Base-by-base conservation (phyloP, 2,888 invertebrate species). In the Disparrhopalites patrizii region DNA sequence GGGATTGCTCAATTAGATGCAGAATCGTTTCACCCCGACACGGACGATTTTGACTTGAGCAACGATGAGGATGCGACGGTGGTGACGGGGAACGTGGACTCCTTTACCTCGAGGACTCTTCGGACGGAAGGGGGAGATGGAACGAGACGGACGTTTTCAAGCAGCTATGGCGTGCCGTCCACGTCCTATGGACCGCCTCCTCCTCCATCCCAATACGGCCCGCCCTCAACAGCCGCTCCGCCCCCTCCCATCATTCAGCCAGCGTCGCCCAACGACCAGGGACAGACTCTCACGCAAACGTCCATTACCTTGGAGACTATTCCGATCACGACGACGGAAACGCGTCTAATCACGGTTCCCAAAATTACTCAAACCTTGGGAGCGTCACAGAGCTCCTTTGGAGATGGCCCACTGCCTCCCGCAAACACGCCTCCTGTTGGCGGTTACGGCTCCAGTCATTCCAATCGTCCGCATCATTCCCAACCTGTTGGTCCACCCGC, bases 281-380 rank as follows among this genome's bases (percentile, higher is more conserved):
- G 47, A 28, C 54, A 54, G 15, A 13, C 57, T 20, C 55, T 55
- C 7, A 56, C 62, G 8, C 56, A 56, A 43, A 68, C 68, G n/a
- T 65, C 65, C 27, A 68, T 68, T n/a, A 62, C 65, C 1, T 40
- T 65, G 8, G 65, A 68, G 28, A 68, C 68, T 10, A 68, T 68
- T 40, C 68, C 68, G 1, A 65, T 68, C 25, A 65, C 65, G 51
- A 68, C 68, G 1, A 62, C 65, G 1, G 61, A 65, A 23, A 68
- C 68, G 2, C 27, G 65, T 4, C 36, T 68, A 18, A 65, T 68
- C 2, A 68, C 68, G 18, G 68, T 68, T n/a, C 68, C 68, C 8
- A 66, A 68, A 50, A 65, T 68, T 13, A 65, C 65, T 3, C 65
- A 65, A 33, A 65, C 65, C 27, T 38, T 65, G 8, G 63, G 63